Evolutionary conservation across 2,888 invertebrate genomes (phyloP), one percentile per base, ranked within the genome.

Genomic region (Macrosiphum euphorbiae): DNA sequence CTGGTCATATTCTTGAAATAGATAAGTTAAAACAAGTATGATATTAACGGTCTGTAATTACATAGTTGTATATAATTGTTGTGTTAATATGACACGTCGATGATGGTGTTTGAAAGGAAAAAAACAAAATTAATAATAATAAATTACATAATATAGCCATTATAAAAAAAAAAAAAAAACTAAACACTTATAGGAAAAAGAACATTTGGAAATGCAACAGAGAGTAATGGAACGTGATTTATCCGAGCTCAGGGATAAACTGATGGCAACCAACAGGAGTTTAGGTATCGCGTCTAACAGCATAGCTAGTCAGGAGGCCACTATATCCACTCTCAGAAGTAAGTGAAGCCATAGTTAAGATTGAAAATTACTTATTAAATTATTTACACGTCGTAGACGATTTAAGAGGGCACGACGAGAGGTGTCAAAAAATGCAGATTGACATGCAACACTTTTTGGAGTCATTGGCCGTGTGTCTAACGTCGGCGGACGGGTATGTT

Each of bases 201-300:
- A 98, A 95, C 96, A 97, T 28, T 96, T 98, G 87, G 96, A 97
- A 94, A 97, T 98, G 95, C 97, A 97, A 95, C 97, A 97, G 95
- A 96, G 98, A 94, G 97, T 97, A 0, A 96, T 97, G 0, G 98
- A 98, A 95, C 96, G 98, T 92, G 98, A 98, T 95, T 95, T 98
- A 94, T 97, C 96, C 94, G 97, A 97, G 92, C 95, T 96, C 94
- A 96, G 97, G 95, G 97, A 97, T 94, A 97, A 97, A 95, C 95
- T 97, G 92, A 96, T 97, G 13, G 96, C 96, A 94, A 97, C 97
- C 88, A 96, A 97, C 92, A 96, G 97, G 95, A 97, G 97, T 95
- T 96, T 97, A 94, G 97, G 97, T 90, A 97, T 97, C 92, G 97
- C 97, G 5, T 97, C 97, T 86, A 97, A 97, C 94, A 97, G 97